phyloP scores from a whole-genome alignment of 2,113 vertebrate genomes.

The Panurus biarmicus region DNA sequence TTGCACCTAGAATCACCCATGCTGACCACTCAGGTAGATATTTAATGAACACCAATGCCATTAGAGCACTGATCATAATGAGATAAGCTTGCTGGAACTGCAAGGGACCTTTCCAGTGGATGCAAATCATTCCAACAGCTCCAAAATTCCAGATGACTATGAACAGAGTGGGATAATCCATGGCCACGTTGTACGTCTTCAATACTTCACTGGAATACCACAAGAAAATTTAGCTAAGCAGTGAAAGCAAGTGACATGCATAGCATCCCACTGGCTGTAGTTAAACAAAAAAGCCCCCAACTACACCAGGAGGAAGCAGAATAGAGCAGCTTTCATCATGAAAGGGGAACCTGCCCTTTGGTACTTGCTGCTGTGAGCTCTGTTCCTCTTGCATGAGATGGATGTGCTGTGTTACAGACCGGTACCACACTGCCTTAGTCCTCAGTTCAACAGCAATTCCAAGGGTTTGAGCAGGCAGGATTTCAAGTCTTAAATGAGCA shows the following conservation, averaged over 20 bases:
- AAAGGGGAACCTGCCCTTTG: neutral
- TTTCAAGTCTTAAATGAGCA: neutral
- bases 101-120: conserved; percentile 96
- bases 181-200: conserved; percentile 92
- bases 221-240: neutral
- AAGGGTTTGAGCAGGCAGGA: neutral
- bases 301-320: neutral
- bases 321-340: neutral
- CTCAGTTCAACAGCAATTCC: neutral
- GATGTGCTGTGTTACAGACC: neutral
- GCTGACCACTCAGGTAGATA: conserved; percentile 96
- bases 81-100: conserved; percentile 95
- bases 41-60: conserved; percentile 98
- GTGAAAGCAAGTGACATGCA: neutral
- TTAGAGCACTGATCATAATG: conserved; percentile 96
- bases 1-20: conserved; percentile 95
- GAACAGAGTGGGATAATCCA: conserved; percentile 89
- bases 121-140: conserved; percentile 94
- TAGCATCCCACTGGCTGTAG: neutral
- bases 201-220: conserved; percentile 82
- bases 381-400: neutral
- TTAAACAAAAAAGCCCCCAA: neutral
- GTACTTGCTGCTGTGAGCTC: neutral
- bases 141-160: conserved; percentile 97
- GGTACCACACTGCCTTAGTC: neutral